Evolutionary conservation across 2,797 vertebrate species (phyloP).

Genomic region (Rhabdophis nuchalis): DNA sequence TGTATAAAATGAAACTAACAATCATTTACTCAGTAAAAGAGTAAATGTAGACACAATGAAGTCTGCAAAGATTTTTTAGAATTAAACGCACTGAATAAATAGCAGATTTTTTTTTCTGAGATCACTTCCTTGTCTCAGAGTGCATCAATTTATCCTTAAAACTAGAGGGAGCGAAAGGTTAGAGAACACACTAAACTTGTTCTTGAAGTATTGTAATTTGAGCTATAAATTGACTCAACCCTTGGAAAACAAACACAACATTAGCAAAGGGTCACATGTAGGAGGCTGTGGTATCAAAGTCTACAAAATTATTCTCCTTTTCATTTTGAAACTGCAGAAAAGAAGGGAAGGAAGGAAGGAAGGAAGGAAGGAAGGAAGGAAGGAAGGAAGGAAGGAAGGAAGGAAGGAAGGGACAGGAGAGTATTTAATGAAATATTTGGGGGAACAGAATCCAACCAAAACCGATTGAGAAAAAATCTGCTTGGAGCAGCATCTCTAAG

Average conservation of each 20-base stretch:
- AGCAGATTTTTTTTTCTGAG: neutral
- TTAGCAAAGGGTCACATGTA: conserved; percentile 2
- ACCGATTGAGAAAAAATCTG: neutral
- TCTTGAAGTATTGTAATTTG: conserved; percentile 61
- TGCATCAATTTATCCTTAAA: neutral
- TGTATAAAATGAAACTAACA: neutral
- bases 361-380: neutral
- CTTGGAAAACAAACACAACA: conserved; percentile 30
- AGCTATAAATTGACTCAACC: conserved; percentile 58
- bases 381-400: neutral
- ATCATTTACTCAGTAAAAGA: neutral
- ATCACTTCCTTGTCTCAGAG: neutral
- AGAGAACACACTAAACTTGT: conserved; percentile 56
- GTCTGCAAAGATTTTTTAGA: neutral
- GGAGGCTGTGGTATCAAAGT: neutral
- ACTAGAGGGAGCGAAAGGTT: conserved; percentile 42
- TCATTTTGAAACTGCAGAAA: conserved; percentile 7
- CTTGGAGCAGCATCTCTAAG: too few species aligned
- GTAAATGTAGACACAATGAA: neutral
- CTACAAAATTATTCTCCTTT: conserved; percentile 52
- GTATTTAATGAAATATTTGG: conserved; percentile 1
- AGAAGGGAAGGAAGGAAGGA: neutral
- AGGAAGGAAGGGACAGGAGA: neutral
- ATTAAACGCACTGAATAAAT: neutral
- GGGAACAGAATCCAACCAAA: neutral